Conservation (phyloP, 2,888 invertebrate genomes). For the Hydrotaea cyrtoneurina region DNA sequence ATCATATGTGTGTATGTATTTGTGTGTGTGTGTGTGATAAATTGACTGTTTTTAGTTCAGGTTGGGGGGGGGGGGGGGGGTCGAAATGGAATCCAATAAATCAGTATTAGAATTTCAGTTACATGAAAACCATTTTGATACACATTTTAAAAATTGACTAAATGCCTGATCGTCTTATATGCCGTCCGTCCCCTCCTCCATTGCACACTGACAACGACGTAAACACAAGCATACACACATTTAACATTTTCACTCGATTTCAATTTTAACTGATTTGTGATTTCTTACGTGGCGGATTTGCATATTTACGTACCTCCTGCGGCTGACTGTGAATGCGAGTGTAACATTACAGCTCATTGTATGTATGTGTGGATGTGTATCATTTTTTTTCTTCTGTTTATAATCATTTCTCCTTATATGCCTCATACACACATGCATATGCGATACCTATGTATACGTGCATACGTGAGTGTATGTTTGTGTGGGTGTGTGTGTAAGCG, state of each 20-base stretch:
- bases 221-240: neutral
- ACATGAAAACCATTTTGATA: conserved; percentile 45
- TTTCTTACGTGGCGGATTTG: conserved; percentile 66
- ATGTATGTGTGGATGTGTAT: neutral
- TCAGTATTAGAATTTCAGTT: conserved; percentile 49
- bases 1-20: no score
- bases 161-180: conserved; percentile 33
- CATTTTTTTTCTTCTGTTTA: conserved; percentile 21
- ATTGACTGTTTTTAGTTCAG: neutral
- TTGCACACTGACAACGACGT: neutral
- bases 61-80: neutral
- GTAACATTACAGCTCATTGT: neutral
- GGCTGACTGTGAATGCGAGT: neutral
- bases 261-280: conserved; percentile 69
- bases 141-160: conserved; percentile 42
- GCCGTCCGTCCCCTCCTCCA: neutral
- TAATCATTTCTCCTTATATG: neutral
- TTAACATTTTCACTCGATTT: conserved; percentile 63
- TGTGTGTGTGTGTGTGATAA: neutral
- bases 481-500: neutral
- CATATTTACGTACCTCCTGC: conserved; percentile 36
- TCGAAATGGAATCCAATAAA: conserved; percentile 36
- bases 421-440: neutral
- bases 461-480: neutral
- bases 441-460: neutral